Evolutionary conservation across 2,888 invertebrate genomes (phyloP).

Genomic region (Leptinotarsa rubiginosa): DNA sequence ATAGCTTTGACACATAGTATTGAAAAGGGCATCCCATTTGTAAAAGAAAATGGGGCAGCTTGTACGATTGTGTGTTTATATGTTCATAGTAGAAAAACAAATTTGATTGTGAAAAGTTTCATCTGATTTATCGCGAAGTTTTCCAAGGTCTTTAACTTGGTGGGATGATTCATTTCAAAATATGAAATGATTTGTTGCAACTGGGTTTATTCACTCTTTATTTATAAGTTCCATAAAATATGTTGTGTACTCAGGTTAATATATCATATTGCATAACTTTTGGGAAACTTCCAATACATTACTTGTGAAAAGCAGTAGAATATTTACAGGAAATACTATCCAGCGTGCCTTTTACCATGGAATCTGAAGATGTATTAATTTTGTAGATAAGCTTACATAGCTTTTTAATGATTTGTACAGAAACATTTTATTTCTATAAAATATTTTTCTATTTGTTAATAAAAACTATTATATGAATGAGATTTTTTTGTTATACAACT

Average conservation of each 20-base stretch:
- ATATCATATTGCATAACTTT: slow-evolving; percentile 10
- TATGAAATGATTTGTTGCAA: slow-evolving; percentile 7
- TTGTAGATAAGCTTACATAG: slow-evolving; percentile 43
- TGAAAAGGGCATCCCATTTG: not conserved
- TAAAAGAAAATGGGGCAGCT: slow-evolving; percentile 9
- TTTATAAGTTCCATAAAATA: slow-evolving; percentile 2
- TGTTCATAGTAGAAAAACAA: too few species aligned
- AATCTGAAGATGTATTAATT: slow-evolving; percentile 45
- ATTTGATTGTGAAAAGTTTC: not conserved
- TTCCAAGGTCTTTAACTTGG: not conserved
- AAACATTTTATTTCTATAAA: slow-evolving; percentile 51
- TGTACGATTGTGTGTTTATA: not conserved
- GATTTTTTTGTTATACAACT: slow-evolving; percentile 2
- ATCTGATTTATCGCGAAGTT: not conserved
- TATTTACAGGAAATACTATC: slow-evolving; percentile 44
- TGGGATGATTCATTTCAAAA: slow-evolving; percentile 3
- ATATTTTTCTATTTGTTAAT: slow-evolving; percentile 56
- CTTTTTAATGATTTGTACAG: slow-evolving; percentile 45
- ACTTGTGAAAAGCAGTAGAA: not conserved
- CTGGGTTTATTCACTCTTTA: not conserved
- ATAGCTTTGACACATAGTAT: too few species aligned
- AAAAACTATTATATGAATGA: slow-evolving; percentile 49
- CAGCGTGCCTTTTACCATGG: slow-evolving; percentile 43
- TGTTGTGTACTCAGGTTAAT: slow-evolving; percentile 16
- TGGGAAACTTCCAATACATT: not conserved